Conservation (phyloP, 2,797 vertebrate genomes). For the Staurois parvus region DNA sequence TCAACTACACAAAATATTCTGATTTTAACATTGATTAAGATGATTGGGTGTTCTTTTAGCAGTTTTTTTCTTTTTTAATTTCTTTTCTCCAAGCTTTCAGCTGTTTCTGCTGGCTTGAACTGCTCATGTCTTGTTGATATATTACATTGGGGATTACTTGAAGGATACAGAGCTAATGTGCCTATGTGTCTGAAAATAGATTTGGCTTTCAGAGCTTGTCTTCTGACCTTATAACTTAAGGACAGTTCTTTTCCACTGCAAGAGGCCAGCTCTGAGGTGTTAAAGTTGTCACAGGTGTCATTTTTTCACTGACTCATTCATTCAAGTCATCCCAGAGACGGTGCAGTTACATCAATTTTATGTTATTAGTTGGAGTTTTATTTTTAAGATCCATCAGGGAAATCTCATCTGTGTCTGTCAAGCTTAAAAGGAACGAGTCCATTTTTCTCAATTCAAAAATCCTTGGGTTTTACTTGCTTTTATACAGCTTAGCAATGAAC, state of each 20-base stretch:
- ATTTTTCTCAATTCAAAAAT: slow-evolving; percentile 20
- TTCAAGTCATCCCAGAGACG: slow-evolving; percentile 8
- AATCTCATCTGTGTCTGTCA: slow-evolving; percentile 15
- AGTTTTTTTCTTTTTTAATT: slow-evolving; percentile 13
- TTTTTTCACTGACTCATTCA: slow-evolving; percentile 45
- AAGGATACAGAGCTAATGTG: slow-evolving; percentile 58
- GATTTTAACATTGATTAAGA: background rate
- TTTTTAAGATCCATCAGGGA: slow-evolving; percentile 44
- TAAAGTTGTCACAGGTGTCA: slow-evolving; percentile 44
- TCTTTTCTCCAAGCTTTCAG: slow-evolving; percentile 40
- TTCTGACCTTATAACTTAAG: slow-evolving; percentile 58
- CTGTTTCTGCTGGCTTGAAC: slow-evolving; percentile 47
- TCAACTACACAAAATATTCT: slow-evolving; percentile 25
- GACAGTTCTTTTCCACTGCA: background rate
- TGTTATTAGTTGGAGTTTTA: slow-evolving; percentile 53
- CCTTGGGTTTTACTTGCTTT: slow-evolving; percentile 1
- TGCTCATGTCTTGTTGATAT: slow-evolving; percentile 36
- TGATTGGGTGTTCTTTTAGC: slow-evolving; percentile 13
- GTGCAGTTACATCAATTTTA: slow-evolving; percentile 44
- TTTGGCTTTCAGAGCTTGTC: slow-evolving; percentile 60
- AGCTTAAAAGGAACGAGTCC: background rate
- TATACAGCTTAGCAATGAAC: background rate
- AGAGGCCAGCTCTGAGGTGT: slow-evolving; percentile 30
- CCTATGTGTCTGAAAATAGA: slow-evolving; percentile 57
- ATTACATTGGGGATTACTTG: slow-evolving; percentile 49